Conservation (phyloP, 2,797 vertebrate genomes). For the Tokudaia tokunoshimensis region DNA sequence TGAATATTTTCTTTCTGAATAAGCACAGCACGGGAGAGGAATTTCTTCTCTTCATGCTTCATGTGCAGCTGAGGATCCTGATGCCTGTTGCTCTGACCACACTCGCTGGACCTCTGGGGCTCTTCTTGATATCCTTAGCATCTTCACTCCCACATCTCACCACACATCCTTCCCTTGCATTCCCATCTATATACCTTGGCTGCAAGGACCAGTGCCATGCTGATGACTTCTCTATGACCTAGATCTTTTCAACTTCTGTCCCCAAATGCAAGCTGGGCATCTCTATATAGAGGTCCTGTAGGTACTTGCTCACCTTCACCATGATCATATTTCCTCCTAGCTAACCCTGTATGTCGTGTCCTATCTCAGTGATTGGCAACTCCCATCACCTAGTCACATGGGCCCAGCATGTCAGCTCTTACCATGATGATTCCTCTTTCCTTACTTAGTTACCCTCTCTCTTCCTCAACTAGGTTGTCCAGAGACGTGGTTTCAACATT, state of each 20-base stretch:
- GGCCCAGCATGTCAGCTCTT: background rate
- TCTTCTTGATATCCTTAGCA: background rate
- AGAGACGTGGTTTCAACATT: background rate
- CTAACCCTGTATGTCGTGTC: background rate
- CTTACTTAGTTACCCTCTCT: background rate
- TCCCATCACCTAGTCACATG: background rate
- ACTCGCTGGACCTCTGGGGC: background rate
- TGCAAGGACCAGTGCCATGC: background rate
- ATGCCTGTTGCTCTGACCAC: background rate
- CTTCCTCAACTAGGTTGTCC: background rate
- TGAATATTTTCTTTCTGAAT: background rate
- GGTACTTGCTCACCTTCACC: background rate
- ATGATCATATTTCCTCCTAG: background rate
- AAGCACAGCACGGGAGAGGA: background rate
- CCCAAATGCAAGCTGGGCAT: background rate
- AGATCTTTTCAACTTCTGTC: background rate
- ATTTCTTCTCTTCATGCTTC: background rate
- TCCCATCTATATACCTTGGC: no score
- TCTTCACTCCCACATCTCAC: background rate
- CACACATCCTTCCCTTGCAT: background rate
- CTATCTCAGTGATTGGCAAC: background rate
- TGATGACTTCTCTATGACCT: background rate
- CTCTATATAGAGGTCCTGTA: background rate
- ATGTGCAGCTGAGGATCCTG: background rate
- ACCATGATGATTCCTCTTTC: background rate